Percentiles rank a stretch among this genome's conserved stretches.
phyloP scores from a whole-genome alignment of 2,888 invertebrate species.

The Dysmachus trigonus region DNA sequence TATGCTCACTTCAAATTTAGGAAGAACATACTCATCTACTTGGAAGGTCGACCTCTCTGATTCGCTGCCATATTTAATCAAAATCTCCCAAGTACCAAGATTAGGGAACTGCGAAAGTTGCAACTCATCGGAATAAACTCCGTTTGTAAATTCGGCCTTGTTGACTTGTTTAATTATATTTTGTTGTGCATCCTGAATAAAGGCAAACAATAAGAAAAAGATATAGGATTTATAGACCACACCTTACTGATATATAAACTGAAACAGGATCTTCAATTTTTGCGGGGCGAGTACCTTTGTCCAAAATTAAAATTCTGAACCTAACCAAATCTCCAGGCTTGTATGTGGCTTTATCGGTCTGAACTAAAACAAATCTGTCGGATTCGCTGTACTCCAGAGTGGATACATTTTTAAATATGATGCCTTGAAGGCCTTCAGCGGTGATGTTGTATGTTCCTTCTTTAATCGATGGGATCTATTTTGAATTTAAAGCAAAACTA shows the following conservation, averaged over 20 bases:
- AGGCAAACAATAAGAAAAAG: no score
- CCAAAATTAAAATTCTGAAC: slow-evolving; percentile 76
- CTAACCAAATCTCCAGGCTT: slow-evolving; percentile 84
- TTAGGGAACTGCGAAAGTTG: slow-evolving; percentile 80
- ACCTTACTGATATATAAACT: slow-evolving; percentile 54
- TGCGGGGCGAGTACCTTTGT: slow-evolving; percentile 75
- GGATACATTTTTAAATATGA: slow-evolving; percentile 78
- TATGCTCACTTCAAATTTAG: slow-evolving; percentile 87
- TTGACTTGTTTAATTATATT: slow-evolving; percentile 73
- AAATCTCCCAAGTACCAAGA: slow-evolving; percentile 85
- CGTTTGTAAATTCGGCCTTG: slow-evolving; percentile 71
- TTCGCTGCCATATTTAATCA: slow-evolving; percentile 58
- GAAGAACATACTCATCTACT: slow-evolving; percentile 87
- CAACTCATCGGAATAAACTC: slow-evolving; percentile 78
- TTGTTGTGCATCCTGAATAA: slow-evolving; percentile 77
- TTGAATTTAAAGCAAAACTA: neutral
- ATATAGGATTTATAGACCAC: neutral
- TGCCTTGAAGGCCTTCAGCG: slow-evolving; percentile 72
- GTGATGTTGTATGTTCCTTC: slow-evolving; percentile 57
- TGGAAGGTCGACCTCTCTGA: slow-evolving; percentile 58
- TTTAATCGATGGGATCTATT: slow-evolving; percentile 56
- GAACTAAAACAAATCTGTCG: slow-evolving; percentile 86
- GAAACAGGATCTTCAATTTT: slow-evolving; percentile 57
- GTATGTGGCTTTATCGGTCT: slow-evolving; percentile 92
- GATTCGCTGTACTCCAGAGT: slow-evolving; percentile 79